Evolutionary conservation across 2,888 invertebrate genomes (phyloP).

Genomic region (Lucinisca nassula): DNA sequence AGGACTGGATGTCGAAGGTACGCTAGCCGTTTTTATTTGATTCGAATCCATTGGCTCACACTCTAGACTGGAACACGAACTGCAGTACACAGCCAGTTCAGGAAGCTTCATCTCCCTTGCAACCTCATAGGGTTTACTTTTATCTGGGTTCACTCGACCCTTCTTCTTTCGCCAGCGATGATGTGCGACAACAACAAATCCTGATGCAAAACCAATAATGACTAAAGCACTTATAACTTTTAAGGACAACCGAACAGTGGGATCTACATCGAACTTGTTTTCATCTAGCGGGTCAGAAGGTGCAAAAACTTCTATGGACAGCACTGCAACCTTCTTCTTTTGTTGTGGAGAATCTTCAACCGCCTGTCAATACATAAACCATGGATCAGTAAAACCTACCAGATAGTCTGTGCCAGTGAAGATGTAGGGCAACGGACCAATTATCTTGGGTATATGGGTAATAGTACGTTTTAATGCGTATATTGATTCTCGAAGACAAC

Average conservation of each 20-base stretch:
- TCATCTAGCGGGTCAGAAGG: conserved; percentile 19
- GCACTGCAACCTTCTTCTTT: conserved; percentile 55
- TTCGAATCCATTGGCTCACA: conserved; percentile 15
- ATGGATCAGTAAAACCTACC: neutral
- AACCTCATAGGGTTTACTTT: neutral
- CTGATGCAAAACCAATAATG: conserved; percentile 44
- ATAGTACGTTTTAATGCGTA: too few species aligned
- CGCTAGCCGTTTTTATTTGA: neutral
- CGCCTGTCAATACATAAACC: conserved; percentile 35
- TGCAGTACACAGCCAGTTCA: conserved; percentile 45
- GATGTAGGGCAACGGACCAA: too few species aligned
- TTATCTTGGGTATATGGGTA: too few species aligned
- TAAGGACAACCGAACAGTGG: conserved; percentile 30
- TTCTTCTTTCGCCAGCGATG: conserved; percentile 33
- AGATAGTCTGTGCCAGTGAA: too few species aligned
- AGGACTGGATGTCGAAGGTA: conserved; percentile 42
- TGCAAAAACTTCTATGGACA: conserved; percentile 52
- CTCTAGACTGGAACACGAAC: conserved; percentile 52
- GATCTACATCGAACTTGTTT: conserved; percentile 12
- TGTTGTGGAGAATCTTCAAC: conserved; percentile 64
- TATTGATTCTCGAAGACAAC: too few species aligned
- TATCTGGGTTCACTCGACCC: neutral
- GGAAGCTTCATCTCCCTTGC: conserved; percentile 38
- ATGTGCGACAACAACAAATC: conserved; percentile 49
- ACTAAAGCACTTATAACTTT: conserved; percentile 50